These are phyloP conservation scores for Thymallus thymallus DNA, from an alignment of 2,113 vertebrate genomes.

Conservation along the genomic window DNA sequence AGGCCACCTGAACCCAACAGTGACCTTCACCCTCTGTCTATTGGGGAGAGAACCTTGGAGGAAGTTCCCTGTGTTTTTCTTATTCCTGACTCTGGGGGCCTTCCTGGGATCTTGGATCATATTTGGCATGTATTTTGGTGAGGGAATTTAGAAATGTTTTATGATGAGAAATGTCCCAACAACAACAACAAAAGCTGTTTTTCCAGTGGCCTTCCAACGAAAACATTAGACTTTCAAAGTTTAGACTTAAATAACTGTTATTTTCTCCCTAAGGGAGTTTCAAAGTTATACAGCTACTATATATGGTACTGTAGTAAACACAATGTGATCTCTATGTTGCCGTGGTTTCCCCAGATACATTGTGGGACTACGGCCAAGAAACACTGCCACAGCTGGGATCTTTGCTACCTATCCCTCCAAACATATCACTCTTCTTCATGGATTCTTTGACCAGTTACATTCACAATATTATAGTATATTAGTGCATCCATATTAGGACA, in stretches of 20 bases:
- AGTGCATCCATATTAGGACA: too few relatives aligned
- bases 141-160: slow-evolving; percentile 29
- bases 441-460: slow-evolving; percentile 93
- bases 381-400: slow-evolving; percentile 82
- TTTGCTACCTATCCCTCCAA: slow-evolving; percentile 90
- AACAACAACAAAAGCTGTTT: too few relatives aligned
- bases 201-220: too few relatives aligned
- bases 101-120: slow-evolving; percentile 90
- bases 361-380: slow-evolving; percentile 73
- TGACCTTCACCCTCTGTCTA: slow-evolving; percentile 91
- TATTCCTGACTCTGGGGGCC: slow-evolving; percentile 88
- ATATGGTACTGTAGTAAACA: too few relatives aligned
- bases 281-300: too few relatives aligned
- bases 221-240: too few relatives aligned
- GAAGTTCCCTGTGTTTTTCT: slow-evolving; percentile 85
- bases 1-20: slow-evolving; percentile 92
- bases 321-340: too few relatives aligned
- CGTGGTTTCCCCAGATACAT: slow-evolving; percentile 75
- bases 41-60: slow-evolving; percentile 92
- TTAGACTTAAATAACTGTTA: too few relatives aligned
- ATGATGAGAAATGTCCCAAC: too few relatives aligned
- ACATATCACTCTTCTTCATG: slow-evolving; percentile 86
- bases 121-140: slow-evolving; percentile 90
- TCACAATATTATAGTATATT: too few relatives aligned
- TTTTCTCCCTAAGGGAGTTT: background rate